These are phyloP conservation scores for Homarus americanus DNA, from an alignment of 1,140 invertebrate genomes.

Conservation along the genomic window DNA sequence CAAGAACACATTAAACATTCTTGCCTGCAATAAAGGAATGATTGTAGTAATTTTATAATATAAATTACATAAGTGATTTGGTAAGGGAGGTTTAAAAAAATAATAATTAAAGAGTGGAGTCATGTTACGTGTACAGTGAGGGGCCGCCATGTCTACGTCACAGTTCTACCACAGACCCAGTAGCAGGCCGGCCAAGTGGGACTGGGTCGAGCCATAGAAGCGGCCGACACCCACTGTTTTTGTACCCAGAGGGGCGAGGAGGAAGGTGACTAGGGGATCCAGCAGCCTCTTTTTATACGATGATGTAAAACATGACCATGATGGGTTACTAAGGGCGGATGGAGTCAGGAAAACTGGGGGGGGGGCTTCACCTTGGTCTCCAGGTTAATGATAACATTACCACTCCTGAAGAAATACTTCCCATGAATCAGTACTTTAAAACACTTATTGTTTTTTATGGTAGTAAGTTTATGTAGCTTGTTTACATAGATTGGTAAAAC, in stretches of 20 bases:
- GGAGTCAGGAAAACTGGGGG: slow-evolving; percentile 7
- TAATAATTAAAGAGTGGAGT: neutral
- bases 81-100: too few relatives aligned
- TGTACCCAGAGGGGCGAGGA: neutral
- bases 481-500: too few relatives aligned
- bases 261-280: neutral
- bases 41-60: too few relatives aligned
- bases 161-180: neutral
- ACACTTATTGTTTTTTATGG: too few relatives aligned
- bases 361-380: too few relatives aligned
- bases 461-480: too few relatives aligned
- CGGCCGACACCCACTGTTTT: slow-evolving; percentile 21
- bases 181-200: slow-evolving; percentile 8
- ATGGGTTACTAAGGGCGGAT: neutral
- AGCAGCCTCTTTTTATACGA: neutral
- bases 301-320: slow-evolving; percentile 22
- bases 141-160: neutral
- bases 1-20: too few relatives aligned
- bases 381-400: too few relatives aligned
- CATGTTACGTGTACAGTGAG: neutral
- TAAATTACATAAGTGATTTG: too few relatives aligned
- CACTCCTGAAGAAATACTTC: too few relatives aligned
- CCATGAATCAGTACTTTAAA: too few relatives aligned
- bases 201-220: slow-evolving; percentile 12
- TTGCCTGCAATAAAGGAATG: too few relatives aligned